Evolutionary conservation across 2,888 invertebrate genomes (phyloP).

Genomic region (Trissonchulus latispiculum): DNA sequence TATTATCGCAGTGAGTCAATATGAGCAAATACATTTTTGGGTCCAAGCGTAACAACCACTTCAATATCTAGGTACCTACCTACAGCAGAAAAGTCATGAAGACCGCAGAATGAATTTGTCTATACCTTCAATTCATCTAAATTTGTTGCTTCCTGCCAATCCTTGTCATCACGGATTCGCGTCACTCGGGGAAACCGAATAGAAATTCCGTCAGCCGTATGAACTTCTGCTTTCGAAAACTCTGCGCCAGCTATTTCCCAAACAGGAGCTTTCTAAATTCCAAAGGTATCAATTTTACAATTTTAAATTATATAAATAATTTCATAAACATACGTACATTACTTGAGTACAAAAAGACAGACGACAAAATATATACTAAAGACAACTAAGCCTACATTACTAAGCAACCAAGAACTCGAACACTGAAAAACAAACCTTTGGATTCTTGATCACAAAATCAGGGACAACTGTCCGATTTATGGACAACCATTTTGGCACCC

Average conservation of each 20-base stretch:
- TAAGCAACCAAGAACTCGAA: too few species aligned
- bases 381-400: too few species aligned
- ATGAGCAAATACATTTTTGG: neutral
- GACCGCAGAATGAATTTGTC: neutral
- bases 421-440: slow-evolving; percentile 55
- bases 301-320: too few species aligned
- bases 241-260: slow-evolving; percentile 70
- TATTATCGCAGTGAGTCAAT: neutral
- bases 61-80: neutral
- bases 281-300: too few species aligned
- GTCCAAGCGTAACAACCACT: neutral
- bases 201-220: slow-evolving; percentile 85
- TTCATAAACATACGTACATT: too few species aligned
- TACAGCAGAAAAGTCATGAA: neutral
- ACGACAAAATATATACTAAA: too few species aligned
- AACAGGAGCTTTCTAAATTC: slow-evolving; percentile 62
- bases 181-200: slow-evolving; percentile 75
- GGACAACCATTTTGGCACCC: slow-evolving; percentile 67
- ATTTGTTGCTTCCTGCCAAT: slow-evolving; percentile 70
- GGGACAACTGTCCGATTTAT: slow-evolving; percentile 74
- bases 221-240: slow-evolving; percentile 55
- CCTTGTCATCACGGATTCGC: slow-evolving; percentile 65
- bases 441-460: slow-evolving; percentile 74
- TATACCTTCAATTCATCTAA: slow-evolving; percentile 60
- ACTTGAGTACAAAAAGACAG: too few species aligned